Evolutionary conservation across 1,140 invertebrate genomes (phyloP).

Genomic region (Parapsyche elsis): DNA sequence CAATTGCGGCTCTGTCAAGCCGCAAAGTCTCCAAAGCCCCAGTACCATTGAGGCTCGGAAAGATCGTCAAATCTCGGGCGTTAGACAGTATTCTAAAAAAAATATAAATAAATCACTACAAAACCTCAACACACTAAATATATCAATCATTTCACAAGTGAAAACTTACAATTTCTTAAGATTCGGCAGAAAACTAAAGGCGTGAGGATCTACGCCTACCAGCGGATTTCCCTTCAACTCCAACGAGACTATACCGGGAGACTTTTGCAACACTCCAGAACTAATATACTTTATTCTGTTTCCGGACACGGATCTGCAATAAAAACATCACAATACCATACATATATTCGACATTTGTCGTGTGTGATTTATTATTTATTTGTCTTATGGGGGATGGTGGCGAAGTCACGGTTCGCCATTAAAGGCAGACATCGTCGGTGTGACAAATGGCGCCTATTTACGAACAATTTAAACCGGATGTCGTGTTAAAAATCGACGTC

Average conservation of each 20-base stretch:
- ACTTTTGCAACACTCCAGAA: conserved; percentile 70
- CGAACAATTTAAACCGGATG: conserved; percentile 13
- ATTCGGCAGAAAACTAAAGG: conserved; percentile 74
- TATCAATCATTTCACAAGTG: too few species aligned
- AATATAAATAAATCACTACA: neutral
- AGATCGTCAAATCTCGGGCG: conserved; percentile 78
- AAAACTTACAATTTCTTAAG: conserved; percentile 80
- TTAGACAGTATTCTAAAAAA: conserved; percentile 86
- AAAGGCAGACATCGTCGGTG: conserved; percentile 1
- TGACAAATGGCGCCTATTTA: conserved; percentile 35
- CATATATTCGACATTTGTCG: neutral
- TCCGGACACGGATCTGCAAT: conserved; percentile 74
- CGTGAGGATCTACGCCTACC: conserved; percentile 71
- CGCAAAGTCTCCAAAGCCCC: conserved; percentile 80
- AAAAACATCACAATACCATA: neutral
- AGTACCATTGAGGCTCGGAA: conserved; percentile 86
- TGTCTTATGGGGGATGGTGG: neutral
- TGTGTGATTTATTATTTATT: neutral
- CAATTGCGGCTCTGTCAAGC: conserved; percentile 83
- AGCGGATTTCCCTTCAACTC: conserved; percentile 80
- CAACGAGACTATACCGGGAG: conserved; percentile 70
- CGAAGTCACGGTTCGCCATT: neutral
- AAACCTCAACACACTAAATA: too few species aligned
- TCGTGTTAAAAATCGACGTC: conserved; percentile 15
- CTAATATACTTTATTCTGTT: conserved; percentile 75